These are phyloP conservation scores for Malurus splendens DNA, from an alignment of 2,797 vertebrate species.

Conservation along the genomic window DNA sequence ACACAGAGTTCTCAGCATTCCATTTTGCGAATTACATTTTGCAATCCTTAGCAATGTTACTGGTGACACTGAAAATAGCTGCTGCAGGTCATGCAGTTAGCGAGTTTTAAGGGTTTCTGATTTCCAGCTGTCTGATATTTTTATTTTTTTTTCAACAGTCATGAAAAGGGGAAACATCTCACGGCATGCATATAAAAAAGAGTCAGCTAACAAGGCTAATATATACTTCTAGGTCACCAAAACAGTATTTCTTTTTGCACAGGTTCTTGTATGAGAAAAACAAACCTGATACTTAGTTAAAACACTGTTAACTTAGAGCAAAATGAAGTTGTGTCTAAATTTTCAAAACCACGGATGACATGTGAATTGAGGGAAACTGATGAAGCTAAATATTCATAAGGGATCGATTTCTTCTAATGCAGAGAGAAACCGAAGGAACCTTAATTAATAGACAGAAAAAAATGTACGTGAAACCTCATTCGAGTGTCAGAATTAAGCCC, in stretches of 20 bases:
- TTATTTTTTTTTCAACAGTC: not conserved
- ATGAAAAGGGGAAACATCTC: not conserved
- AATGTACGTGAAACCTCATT: not conserved
- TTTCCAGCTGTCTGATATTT: not conserved
- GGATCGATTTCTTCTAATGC: rapidly evolving
- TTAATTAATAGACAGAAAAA: not conserved
- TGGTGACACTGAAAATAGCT: not conserved
- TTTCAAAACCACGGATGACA: not conserved
- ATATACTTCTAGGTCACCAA: not conserved
- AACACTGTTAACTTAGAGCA: not conserved
- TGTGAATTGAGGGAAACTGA: not conserved
- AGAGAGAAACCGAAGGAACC: not conserved
- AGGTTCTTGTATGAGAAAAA: not conserved
- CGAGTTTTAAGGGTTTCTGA: not conserved
- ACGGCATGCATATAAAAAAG: not conserved
- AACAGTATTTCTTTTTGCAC: not conserved
- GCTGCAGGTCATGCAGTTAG: not conserved
- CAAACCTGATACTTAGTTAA: not conserved
- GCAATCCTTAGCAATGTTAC: not conserved
- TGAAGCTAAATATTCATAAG: not conserved
- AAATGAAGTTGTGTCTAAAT: not conserved
- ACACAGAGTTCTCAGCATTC: not conserved
- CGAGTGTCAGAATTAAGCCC: not conserved
- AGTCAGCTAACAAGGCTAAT: not conserved
- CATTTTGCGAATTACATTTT: not conserved